Percentiles rank a stretch among this genome's conserved stretches.
These are phyloP conservation scores for Carcharodon carcharias DNA, from an alignment of 2,797 vertebrate species.

Conservation along the genomic window DNA sequence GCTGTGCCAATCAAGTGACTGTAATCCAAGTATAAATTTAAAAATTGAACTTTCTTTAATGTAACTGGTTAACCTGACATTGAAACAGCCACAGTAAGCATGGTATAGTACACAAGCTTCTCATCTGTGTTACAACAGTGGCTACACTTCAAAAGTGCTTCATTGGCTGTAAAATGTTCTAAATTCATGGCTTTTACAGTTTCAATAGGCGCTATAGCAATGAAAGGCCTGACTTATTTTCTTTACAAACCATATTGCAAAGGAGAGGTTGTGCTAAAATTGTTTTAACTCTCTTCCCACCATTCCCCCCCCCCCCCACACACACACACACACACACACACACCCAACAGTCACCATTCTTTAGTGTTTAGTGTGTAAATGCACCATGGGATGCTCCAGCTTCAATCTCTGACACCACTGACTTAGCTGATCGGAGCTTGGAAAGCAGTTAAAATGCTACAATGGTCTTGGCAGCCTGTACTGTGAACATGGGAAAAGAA, in stretches of 20 bases:
- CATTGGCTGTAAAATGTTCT: neutral
- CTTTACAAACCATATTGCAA: neutral
- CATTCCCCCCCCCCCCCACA: too few species aligned
- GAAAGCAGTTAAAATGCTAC: neutral
- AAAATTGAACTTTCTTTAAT: neutral
- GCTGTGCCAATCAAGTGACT: constrained; percentile 17
- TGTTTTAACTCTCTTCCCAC: neutral
- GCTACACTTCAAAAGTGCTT: neutral
- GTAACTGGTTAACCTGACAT: neutral
- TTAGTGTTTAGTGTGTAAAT: neutral
- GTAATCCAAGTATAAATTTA: neutral
- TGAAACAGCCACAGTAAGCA: neutral
- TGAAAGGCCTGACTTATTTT: neutral
- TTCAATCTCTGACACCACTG: neutral
- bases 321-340: too few species aligned
- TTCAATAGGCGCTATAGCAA: neutral
- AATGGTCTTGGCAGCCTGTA: neutral
- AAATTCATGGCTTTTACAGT: too few species aligned
- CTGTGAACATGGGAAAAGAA: neutral
- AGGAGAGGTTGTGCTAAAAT: neutral
- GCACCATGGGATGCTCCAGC: neutral
- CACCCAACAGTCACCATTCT: too few species aligned
- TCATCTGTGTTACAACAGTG: neutral
- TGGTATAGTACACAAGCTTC: neutral
- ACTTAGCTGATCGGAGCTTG: neutral